Conservation (phyloP, 2,797 vertebrate species). For the Anguilla anguilla region DNA sequence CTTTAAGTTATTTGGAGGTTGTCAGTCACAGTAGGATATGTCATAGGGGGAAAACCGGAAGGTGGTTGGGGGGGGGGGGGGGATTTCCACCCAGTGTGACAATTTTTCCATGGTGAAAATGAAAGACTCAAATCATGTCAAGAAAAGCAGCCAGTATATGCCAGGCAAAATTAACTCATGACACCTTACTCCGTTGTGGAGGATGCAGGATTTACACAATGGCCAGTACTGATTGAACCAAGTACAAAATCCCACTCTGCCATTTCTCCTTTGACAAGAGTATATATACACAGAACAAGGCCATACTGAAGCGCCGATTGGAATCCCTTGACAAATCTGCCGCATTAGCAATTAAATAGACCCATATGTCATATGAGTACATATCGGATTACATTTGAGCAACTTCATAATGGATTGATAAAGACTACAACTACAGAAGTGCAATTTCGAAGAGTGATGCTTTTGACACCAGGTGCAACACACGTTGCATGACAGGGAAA, state of each 20-base stretch:
- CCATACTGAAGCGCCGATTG: not conserved
- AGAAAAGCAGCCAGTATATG: not conserved
- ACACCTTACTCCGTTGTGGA: not conserved
- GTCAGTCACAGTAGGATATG: not conserved
- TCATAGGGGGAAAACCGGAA: not conserved
- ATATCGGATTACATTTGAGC: not conserved
- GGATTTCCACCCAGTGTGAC: not conserved
- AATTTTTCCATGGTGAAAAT: not conserved
- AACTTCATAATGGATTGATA: not conserved
- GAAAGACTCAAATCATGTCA: not conserved
- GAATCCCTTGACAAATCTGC: not conserved
- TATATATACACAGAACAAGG: not conserved
- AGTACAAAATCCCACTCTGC: not conserved
- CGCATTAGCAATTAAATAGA: not conserved
- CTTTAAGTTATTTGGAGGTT: not conserved
- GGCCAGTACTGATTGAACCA: not conserved
- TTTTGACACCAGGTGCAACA: not conserved
- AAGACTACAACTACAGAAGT: not conserved
- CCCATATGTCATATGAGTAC: too few species aligned
- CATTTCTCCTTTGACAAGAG: not conserved
- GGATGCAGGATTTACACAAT: not conserved
- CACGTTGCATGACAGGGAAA: not conserved
- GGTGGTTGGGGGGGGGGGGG: too few species aligned
- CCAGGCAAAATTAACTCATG: not conserved
- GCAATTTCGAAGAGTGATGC: too few species aligned